Evolutionary conservation across 1,140 invertebrate genomes (phyloP), one percentile per base, ranked within the genome.

Genomic region (Meloidogyne floridensis): DNA sequence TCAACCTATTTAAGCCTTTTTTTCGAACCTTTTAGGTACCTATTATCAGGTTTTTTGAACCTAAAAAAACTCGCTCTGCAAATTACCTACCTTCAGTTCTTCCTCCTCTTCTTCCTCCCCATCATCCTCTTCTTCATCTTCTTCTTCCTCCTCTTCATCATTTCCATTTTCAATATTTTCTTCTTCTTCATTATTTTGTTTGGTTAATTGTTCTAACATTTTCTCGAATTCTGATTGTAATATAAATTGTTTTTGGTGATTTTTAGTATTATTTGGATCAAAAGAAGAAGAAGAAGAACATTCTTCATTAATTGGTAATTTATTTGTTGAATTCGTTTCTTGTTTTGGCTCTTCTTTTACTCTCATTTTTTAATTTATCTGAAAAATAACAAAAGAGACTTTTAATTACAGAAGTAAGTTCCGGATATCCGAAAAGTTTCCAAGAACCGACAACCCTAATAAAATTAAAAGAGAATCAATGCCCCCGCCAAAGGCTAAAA

Each of bases 211-310:
- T 43, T 69, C 77, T 20, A 79, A 71, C 77, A 79, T 79, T 71
- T 51, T 65, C n/a, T 79, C 77, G 18, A 79, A 79, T 72, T 79
- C 77, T 53, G 77, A 42, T 71, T 79, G 77, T 20, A 79, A 72
- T 11, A 53, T 47, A 69, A 79, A 47, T 42, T 8, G 20, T 18
- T 65, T 20, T 7, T 65, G 15, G 7, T 59, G 56, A n/a, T 65
- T 15, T 65, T 65, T 11, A 65, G 5, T n/a, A 65, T 47, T 47
- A 47, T 47, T 47, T 47, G 47, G 47, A 47, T 47, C 47, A 47
- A 15, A 59, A 59, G 56, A 59, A 59, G 59, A n/a, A 65, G 15
- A 65, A n/a, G 4, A 13, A 7, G 15, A 0, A n/a, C 2, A 15
- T 42, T 10, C 53, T 71, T 78, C 59, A 13, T 53, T 51, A 71